A percentile compares a stretch with the other conserved stretches of the same genome.
These are phyloP conservation scores for Bhutanitis thaidina DNA, from an alignment of 2,888 invertebrate species.

Conservation along the genomic window DNA sequence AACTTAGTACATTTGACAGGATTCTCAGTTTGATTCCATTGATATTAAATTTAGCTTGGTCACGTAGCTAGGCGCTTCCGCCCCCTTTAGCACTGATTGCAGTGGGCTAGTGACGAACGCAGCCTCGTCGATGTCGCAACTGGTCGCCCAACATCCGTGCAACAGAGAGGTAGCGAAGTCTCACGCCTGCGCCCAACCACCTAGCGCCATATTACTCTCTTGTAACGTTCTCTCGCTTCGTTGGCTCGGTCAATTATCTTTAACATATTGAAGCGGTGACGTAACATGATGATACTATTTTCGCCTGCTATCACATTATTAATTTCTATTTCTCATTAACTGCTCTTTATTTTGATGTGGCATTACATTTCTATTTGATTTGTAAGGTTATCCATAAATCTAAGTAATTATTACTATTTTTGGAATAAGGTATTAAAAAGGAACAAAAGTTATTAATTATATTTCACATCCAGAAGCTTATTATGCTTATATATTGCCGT, in stretches of 20 bases:
- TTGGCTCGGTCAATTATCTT: slow-evolving; percentile 66
- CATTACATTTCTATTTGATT: too few species aligned
- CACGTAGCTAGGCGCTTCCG: slow-evolving; percentile 38
- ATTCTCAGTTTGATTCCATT: slow-evolving; percentile 33
- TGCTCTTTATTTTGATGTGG: too few species aligned
- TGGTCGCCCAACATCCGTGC: slow-evolving; percentile 38
- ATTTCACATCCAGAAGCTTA: too few species aligned
- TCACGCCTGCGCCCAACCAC: slow-evolving; percentile 57
- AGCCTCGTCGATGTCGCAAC: slow-evolving; percentile 24
- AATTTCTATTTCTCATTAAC: background rate
- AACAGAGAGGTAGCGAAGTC: slow-evolving; percentile 45
- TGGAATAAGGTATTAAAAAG: too few species aligned
- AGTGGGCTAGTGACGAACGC: slow-evolving; percentile 31
- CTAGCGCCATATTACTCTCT: slow-evolving; percentile 55
- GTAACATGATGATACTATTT: slow-evolving; percentile 33
- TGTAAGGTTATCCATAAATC: too few species aligned
- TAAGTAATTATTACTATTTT: too few species aligned
- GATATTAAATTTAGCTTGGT: slow-evolving; percentile 46
- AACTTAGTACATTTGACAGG: slow-evolving; percentile 22
- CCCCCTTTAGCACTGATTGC: slow-evolving; percentile 46
- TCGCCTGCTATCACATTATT: slow-evolving; percentile 2
- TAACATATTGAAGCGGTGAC: slow-evolving; percentile 44
- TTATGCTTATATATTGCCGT: too few species aligned
- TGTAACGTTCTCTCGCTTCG: slow-evolving; percentile 54
- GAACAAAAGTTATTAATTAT: too few species aligned